Conservation (phyloP, 2,113 vertebrate species). For the Ariopsis seemanni region DNA sequence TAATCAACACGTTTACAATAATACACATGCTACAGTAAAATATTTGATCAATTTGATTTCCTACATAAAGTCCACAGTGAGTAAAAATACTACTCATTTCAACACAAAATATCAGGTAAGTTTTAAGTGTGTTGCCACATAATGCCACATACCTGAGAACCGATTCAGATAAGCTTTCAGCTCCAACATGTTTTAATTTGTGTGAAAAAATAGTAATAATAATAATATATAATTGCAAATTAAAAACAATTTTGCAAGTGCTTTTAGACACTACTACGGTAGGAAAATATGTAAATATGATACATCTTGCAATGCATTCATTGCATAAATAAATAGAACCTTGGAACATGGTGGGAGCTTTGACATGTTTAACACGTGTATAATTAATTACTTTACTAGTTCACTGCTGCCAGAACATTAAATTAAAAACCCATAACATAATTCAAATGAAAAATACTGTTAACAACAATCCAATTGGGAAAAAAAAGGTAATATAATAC, state of each 20-base stretch:
- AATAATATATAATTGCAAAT: background rate
- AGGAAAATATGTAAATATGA: background rate
- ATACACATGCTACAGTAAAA: background rate
- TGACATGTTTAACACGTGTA: background rate
- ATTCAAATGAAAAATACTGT: background rate
- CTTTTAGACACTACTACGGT: background rate
- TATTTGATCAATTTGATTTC: background rate
- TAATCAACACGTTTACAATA: background rate
- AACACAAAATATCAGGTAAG: background rate
- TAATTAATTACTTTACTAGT: background rate
- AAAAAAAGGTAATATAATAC: background rate
- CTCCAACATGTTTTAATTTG: background rate
- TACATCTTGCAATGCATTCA: slow-evolving; percentile 12
- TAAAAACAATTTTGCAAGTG: background rate
- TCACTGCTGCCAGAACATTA: background rate
- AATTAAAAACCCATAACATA: background rate
- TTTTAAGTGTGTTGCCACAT: slow-evolving; percentile 7
- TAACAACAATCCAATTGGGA: background rate
- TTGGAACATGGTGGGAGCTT: background rate
- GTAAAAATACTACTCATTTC: background rate
- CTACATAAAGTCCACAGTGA: background rate
- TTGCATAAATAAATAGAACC: background rate
- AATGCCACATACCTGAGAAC: slow-evolving; percentile 18
- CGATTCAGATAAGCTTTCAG: background rate
- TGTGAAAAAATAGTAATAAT: background rate